A percentile compares a stretch with the other conserved stretches of the same genome.
Evolutionary conservation across 2,888 invertebrate genomes (phyloP).

Genomic region (Xylocampa areola): DNA sequence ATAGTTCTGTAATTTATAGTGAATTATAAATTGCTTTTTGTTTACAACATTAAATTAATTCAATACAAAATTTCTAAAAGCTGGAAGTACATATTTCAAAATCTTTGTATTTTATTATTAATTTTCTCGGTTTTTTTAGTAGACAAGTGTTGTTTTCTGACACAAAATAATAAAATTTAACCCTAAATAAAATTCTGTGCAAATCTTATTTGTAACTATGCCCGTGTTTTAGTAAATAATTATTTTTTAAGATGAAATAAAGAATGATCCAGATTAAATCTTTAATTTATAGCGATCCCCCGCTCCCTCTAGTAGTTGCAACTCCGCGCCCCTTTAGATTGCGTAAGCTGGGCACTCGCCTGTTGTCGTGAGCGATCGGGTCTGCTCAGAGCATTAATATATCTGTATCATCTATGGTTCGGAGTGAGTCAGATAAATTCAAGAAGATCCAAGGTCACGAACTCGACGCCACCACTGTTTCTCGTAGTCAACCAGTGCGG

Average conservation of each 20-base stretch:
- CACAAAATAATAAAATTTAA: constrained; percentile 17
- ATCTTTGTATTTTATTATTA: constrained; percentile 22
- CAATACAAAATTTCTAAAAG: constrained; percentile 10
- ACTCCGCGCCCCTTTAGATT: too few species aligned
- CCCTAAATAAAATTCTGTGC: constrained; percentile 24
- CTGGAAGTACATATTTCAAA: constrained; percentile 32
- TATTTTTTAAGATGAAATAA: constrained; percentile 56
- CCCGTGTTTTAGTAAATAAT: constrained; percentile 42
- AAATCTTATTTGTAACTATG: constrained; percentile 32
- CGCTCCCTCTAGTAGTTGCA: too few species aligned
- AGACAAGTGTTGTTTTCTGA: constrained; percentile 18
- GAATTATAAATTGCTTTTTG: constrained; percentile 7
- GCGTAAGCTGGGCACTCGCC: too few species aligned
- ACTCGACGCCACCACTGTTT: too few species aligned
- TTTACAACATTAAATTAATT: constrained; percentile 5
- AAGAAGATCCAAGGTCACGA: too few species aligned
- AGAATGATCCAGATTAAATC: constrained; percentile 28
- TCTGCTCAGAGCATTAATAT: too few species aligned
- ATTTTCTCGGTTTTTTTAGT: constrained; percentile 1
- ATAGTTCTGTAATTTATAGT: constrained; percentile 5
- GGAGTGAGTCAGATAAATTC: too few species aligned
- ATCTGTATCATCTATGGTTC: too few species aligned
- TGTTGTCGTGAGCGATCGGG: too few species aligned
- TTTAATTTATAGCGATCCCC: too few species aligned
- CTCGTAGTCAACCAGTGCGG: too few species aligned